Evolutionary conservation across 2,113 vertebrate species (phyloP).

Genomic region (Cariama cristata): DNA sequence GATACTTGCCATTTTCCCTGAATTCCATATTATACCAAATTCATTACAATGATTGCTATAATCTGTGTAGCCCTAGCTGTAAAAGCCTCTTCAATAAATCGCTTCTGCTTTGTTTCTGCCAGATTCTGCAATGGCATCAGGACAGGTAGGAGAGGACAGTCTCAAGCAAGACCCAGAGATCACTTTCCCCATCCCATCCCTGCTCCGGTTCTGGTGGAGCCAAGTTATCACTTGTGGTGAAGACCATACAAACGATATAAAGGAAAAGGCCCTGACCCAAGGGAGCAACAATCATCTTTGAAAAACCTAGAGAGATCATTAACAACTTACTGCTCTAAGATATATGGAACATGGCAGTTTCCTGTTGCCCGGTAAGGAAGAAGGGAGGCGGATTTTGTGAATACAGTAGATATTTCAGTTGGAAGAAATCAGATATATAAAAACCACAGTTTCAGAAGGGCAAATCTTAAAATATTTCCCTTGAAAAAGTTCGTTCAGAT

Average conservation of each 20-base stretch:
- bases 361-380: neutral
- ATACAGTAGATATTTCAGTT: neutral
- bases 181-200: neutral
- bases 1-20: constrained; percentile 2
- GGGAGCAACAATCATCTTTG: neutral
- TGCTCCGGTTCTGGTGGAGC: neutral
- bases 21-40: neutral
- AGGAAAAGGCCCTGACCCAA: neutral
- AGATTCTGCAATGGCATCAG: neutral
- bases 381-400: neutral
- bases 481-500: neutral
- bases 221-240: neutral
- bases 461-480: neutral
- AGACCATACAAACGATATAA: neutral
- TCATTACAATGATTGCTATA: neutral
- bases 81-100: neutral
- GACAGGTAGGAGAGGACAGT: neutral
- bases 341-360: neutral
- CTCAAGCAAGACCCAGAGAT: neutral
- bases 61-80: neutral
- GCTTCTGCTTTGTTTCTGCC: neutral
- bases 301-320: neutral
- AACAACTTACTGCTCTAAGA: neutral
- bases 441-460: neutral
- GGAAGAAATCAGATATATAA: neutral